Percentiles rank a stretch among this genome's conserved stretches.
Conservation (phyloP, 1,140 invertebrate genomes). For the Agraylea sexmaculata region DNA sequence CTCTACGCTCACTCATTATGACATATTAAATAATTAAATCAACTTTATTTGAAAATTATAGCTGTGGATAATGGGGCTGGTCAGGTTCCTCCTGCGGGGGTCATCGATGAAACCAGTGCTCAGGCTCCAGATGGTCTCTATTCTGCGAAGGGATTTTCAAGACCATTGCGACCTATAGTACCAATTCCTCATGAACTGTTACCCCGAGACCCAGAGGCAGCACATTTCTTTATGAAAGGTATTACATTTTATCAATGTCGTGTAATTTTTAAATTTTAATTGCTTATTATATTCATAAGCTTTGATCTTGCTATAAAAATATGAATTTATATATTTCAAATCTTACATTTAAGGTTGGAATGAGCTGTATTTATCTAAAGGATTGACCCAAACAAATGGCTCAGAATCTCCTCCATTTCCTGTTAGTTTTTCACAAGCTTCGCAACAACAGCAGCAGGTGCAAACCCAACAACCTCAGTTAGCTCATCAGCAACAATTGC, state of each 20-base stretch:
- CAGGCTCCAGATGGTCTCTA: constrained; percentile 13
- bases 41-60: constrained; percentile 3
- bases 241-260: constrained; percentile 1
- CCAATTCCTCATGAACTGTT: constrained; percentile 18
- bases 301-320: too few relatives aligned
- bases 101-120: constrained; percentile 3
- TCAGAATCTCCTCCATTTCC: constrained; percentile 18
- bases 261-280: too few relatives aligned
- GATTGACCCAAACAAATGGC: constrained; percentile 14
- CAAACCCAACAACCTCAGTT: constrained; percentile 26
- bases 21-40: too few relatives aligned
- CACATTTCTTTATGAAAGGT: constrained; percentile 19
- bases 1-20: too few relatives aligned
- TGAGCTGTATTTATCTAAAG: constrained; percentile 13
- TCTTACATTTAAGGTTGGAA: constrained; percentile 21
- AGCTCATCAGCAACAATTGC: constrained; percentile 32
- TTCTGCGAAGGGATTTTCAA: constrained; percentile 16
- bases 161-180: constrained; percentile 17
- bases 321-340: too few relatives aligned
- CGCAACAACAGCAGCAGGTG: constrained; percentile 20
- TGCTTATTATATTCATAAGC: too few relatives aligned
- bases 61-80: constrained; percentile 7
- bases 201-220: constrained; percentile 16
- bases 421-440: constrained; percentile 24
- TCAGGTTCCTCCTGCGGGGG: constrained; percentile 9